Evolutionary conservation across 1,140 invertebrate species (phyloP).

Genomic region (Drosophila gunungcola): DNA sequence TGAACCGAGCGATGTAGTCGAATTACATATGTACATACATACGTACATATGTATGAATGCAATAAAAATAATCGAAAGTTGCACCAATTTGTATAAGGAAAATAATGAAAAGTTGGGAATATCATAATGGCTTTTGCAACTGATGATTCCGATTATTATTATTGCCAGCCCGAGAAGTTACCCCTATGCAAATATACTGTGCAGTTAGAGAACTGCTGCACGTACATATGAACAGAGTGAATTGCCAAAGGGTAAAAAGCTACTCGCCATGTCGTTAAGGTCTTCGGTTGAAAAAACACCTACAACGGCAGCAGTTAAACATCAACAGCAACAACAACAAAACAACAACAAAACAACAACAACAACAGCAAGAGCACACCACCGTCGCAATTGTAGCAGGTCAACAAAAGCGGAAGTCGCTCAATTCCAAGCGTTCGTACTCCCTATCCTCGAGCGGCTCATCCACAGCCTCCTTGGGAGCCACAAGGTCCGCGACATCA

Average conservation of each 20-base stretch:
- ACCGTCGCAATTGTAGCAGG: constrained; percentile 42
- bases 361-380: background rate
- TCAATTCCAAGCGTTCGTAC: constrained; percentile 39
- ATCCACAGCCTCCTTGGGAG: constrained; percentile 14
- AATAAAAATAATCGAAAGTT: constrained; percentile 4
- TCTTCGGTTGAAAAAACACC: constrained; percentile 61
- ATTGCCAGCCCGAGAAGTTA: background rate
- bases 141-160: background rate
- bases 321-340: constrained; percentile 24
- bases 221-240: background rate
- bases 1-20: background rate
- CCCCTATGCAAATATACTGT: background rate
- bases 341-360: constrained; percentile 6
- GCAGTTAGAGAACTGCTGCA: background rate
- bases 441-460: constrained; percentile 20
- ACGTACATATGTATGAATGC: background rate
- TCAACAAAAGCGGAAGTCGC: constrained; percentile 37
- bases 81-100: background rate
- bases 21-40: background rate
- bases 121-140: constrained; percentile 1
- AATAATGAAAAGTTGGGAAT: background rate
- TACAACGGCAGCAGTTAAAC: constrained; percentile 44
- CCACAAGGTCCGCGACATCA: constrained; percentile 22
- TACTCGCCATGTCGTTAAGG: constrained; percentile 54
- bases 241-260: background rate